These are phyloP conservation scores for Darevskia nairensis DNA, from an alignment of 2,797 vertebrate species.

Conservation along the genomic window DNA sequence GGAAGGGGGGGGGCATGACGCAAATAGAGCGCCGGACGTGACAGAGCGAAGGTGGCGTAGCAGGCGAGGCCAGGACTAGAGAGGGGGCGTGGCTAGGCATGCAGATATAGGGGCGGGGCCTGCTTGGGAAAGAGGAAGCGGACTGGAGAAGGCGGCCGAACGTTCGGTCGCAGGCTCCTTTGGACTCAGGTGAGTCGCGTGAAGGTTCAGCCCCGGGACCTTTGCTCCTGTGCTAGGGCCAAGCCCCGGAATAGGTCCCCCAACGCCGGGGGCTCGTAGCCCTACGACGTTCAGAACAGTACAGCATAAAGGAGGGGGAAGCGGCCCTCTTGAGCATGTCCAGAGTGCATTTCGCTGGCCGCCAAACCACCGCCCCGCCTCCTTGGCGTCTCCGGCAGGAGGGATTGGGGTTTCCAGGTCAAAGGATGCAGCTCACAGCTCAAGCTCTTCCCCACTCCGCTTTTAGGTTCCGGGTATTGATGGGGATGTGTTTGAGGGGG, in stretches of 20 bases:
- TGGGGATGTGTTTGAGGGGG: neutral
- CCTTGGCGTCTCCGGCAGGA: too few relatives aligned
- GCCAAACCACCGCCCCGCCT: too few relatives aligned
- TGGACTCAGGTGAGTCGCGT: neutral
- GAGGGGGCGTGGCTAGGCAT: neutral
- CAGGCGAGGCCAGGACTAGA: neutral
- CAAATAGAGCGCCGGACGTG: slow-evolving; percentile 18
- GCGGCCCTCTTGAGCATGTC: neutral
- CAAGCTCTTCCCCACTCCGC: neutral
- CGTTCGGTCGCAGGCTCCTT: neutral
- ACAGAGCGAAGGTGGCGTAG: neutral
- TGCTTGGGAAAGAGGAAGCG: neutral
- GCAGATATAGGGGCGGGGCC: slow-evolving; percentile 15
- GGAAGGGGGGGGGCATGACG: neutral
- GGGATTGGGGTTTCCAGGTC: neutral
- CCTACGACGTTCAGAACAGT: neutral
- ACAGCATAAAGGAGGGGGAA: too few relatives aligned
- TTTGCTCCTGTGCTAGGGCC: neutral
- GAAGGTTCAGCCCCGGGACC: neutral
- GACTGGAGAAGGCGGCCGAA: neutral
- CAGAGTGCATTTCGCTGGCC: neutral
- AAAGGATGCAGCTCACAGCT: neutral
- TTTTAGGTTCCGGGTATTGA: too few relatives aligned
- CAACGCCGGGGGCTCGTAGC: neutral
- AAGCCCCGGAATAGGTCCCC: neutral